These are phyloP conservation scores for Drosophila nigritarsus DNA, from an alignment of 2,888 invertebrate species.

Conservation along the genomic window DNA sequence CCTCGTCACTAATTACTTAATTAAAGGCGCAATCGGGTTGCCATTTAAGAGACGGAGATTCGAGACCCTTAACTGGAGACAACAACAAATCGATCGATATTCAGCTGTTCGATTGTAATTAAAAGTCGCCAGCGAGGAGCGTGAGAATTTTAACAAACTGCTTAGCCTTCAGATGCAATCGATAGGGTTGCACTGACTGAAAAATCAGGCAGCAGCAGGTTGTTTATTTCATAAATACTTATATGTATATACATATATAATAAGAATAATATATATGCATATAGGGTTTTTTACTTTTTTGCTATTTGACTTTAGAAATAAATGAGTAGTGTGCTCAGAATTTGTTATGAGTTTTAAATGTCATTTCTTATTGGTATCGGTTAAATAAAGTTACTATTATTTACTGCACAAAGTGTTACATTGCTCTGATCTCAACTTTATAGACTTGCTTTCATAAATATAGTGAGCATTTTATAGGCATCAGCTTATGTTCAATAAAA, in stretches of 20 bases:
- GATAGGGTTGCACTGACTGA: slow-evolving; percentile 27
- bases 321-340: background rate
- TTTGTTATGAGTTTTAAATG: background rate
- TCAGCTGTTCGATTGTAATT: slow-evolving; percentile 61
- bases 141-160: slow-evolving; percentile 75
- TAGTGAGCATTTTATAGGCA: background rate
- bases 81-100: slow-evolving; percentile 37
- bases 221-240: slow-evolving; percentile 20
- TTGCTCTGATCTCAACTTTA: background rate
- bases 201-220: slow-evolving; percentile 9
- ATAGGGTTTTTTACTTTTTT: background rate
- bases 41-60: slow-evolving; percentile 28
- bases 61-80: background rate
- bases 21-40: slow-evolving; percentile 63
- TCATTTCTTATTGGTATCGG: background rate
- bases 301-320: background rate
- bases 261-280: background rate
- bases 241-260: too few species aligned
- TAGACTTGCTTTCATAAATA: background rate
- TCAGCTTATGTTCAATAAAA: background rate
- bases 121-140: slow-evolving; percentile 75
- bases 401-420: background rate
- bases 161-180: slow-evolving; percentile 22
- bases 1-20: slow-evolving; percentile 79
- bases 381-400: background rate